phyloP scores from a whole-genome alignment of 2,797 vertebrate species.

The Falco naumanni region DNA sequence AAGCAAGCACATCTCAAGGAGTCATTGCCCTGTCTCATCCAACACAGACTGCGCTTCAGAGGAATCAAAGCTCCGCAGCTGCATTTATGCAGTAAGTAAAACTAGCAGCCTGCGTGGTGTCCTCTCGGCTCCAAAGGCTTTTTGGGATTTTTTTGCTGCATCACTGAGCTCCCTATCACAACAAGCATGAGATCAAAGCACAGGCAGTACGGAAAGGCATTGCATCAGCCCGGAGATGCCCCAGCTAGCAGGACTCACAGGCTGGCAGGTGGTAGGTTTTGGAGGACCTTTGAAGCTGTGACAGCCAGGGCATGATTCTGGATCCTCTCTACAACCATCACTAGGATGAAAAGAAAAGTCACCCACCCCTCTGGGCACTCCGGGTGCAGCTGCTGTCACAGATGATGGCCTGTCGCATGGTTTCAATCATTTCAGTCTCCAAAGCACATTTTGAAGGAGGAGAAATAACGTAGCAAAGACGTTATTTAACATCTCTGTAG shows the following conservation, averaged over 20 bases:
- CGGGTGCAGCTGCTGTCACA: neutral
- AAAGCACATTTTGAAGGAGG: neutral
- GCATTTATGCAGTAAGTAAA: neutral
- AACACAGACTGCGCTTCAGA: fast-evolving
- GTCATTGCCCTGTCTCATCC: neutral
- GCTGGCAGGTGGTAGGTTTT: neutral
- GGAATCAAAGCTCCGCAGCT: neutral
- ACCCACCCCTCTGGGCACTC: neutral
- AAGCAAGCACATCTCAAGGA: neutral
- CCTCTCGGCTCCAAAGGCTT: neutral
- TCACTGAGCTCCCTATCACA: neutral
- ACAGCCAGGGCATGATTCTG: neutral
- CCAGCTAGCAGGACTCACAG: neutral
- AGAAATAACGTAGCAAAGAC: neutral
- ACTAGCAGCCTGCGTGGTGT: neutral
- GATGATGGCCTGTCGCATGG: fast-evolving
- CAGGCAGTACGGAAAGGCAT: neutral
- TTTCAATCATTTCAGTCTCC: neutral
- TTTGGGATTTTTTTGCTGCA: neutral
- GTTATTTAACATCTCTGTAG: neutral
- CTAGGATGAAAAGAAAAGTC: neutral
- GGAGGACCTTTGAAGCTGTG: neutral
- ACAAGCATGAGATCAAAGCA: neutral
- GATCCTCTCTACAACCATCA: neutral
- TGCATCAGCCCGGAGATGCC: fast-evolving